Percentiles rank a stretch among this genome's conserved stretches.
phyloP scores from a whole-genome alignment of 2,113 vertebrate genomes.

The Panurus biarmicus region DNA sequence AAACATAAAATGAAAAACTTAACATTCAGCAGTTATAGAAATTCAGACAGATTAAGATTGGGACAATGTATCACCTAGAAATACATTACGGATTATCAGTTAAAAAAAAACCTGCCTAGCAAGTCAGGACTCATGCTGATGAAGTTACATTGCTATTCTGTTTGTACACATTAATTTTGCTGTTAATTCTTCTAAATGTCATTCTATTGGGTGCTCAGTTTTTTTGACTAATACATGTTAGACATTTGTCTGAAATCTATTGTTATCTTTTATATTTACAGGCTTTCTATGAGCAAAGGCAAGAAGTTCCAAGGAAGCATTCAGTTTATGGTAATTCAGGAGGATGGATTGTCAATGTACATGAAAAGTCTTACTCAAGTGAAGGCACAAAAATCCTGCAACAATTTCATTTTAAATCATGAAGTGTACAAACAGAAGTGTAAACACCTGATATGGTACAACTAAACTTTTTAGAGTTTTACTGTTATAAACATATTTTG shows the following conservation, averaged over 20 bases:
- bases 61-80: constrained; percentile 47
- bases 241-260: background rate
- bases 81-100: background rate
- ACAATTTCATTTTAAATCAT: constrained; percentile 41
- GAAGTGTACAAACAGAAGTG: constrained; percentile 71
- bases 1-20: constrained; percentile 42
- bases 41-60: constrained; percentile 42
- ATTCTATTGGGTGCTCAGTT: background rate
- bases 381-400: constrained; percentile 40
- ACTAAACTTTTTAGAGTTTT: constrained; percentile 39
- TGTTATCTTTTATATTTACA: background rate
- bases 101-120: background rate
- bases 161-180: constrained; percentile 29
- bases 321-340: background rate
- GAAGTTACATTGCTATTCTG: constrained; percentile 35
- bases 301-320: constrained; percentile 45
- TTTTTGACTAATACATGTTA: background rate
- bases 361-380: background rate
- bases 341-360: background rate
- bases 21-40: constrained; percentile 53
- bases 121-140: background rate
- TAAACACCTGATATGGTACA: constrained; percentile 62
- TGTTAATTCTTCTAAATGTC: background rate
- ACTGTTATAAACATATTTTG: constrained; percentile 51
- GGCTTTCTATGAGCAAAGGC: constrained; percentile 23